Percentiles rank a stretch among this genome's conserved stretches.
Evolutionary conservation across 2,888 invertebrate species (phyloP).

Genomic region (Notodromas monacha): DNA sequence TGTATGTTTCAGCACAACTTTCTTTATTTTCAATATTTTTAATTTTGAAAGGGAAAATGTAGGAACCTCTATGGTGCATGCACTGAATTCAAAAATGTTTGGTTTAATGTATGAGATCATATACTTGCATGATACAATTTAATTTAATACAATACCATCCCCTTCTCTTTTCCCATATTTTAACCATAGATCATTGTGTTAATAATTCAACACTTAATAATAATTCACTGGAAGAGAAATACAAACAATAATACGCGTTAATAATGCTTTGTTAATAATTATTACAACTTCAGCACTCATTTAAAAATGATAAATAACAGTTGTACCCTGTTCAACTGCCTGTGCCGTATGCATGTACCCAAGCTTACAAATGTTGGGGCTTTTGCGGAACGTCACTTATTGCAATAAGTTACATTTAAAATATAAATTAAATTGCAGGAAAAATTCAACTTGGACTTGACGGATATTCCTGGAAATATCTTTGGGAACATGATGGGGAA

Average conservation of each 20-base stretch:
- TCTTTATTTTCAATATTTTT: too few species aligned
- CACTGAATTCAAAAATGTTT: constrained; percentile 4
- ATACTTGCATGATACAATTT: constrained; percentile 2
- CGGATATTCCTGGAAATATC: constrained; percentile 4
- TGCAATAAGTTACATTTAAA: constrained; percentile 2
- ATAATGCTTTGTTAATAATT: not conserved
- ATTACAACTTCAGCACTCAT: not conserved
- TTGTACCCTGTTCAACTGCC: not conserved
- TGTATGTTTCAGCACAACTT: too few species aligned
- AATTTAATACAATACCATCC: not conserved
- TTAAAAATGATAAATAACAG: not conserved
- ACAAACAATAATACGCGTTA: constrained; percentile 1
- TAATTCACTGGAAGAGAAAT: not conserved
- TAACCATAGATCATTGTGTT: constrained; percentile 1
- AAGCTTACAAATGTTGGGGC: constrained; percentile 4
- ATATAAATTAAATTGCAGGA: constrained; percentile 1
- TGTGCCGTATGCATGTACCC: constrained; percentile 1
- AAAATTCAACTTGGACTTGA: constrained; percentile 2
- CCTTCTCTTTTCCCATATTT: constrained; percentile 1
- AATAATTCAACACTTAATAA: constrained; percentile 1
- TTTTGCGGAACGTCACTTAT: constrained; percentile 2
- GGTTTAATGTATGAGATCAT: constrained; percentile 4
- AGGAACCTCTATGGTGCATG: constrained; percentile 2
- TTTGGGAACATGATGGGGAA: constrained; percentile 4
- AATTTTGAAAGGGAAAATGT: too few species aligned